Evolutionary conservation across 2,797 vertebrate genomes (phyloP).

Genomic region (Serranus cabrilla): DNA sequence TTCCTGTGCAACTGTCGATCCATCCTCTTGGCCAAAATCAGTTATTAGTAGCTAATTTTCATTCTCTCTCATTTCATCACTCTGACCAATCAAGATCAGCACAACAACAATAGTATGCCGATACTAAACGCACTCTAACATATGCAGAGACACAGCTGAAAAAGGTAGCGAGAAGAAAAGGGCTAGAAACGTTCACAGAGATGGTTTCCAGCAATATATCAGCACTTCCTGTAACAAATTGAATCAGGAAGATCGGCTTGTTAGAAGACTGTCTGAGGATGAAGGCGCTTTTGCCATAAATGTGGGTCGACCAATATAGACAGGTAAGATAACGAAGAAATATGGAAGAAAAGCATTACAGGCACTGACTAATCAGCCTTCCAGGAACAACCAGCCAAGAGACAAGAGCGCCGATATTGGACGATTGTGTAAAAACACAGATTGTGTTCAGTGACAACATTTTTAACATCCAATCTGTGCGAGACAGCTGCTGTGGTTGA

Average conservation of each 20-base stretch:
- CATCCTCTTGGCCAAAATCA: conserved; percentile 31
- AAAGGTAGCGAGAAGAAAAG: background rate
- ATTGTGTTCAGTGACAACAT: conserved; percentile 1
- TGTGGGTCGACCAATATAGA: background rate
- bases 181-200: background rate
- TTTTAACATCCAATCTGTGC: background rate
- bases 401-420: background rate
- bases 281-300: background rate
- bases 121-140: background rate
- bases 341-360: conserved; percentile 10
- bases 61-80: conserved; percentile 31
- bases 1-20: conserved; percentile 67
- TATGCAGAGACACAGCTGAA: conserved; percentile 21
- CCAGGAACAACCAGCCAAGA: conserved; percentile 16
- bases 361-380: background rate
- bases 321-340: background rate
- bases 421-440: conserved; percentile 13
- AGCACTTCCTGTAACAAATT: background rate
- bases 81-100: conserved; percentile 14
- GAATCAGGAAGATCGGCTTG: background rate
- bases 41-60: conserved; percentile 49
- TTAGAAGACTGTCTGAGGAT: background rate
- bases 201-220: background rate
- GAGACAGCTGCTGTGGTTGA: no score
- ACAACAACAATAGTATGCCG: background rate